Evolutionary conservation across 2,888 invertebrate species (phyloP).

Genomic region (Pardosa pseudoannulata): DNA sequence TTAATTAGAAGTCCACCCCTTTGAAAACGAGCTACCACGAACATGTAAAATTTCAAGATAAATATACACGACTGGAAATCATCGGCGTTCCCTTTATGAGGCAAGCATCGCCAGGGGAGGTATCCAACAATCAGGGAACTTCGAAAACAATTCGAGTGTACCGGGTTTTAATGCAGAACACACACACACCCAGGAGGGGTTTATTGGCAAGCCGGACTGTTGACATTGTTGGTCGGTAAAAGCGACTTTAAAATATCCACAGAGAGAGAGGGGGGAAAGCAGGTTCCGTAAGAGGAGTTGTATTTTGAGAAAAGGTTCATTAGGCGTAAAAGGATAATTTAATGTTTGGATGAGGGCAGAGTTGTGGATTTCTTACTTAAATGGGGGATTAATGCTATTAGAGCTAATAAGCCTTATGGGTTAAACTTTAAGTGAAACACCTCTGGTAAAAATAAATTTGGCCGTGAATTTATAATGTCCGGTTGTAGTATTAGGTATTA

Average conservation of each 20-base stretch:
- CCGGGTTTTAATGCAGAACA: slow-evolving; percentile 6
- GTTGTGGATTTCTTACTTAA: too few species aligned
- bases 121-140: slow-evolving; percentile 46
- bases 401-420: too few species aligned
- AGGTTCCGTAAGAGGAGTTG: not conserved
- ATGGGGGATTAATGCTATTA: too few species aligned
- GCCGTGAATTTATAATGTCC: too few species aligned
- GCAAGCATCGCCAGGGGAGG: slow-evolving; percentile 57
- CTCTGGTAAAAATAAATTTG: too few species aligned
- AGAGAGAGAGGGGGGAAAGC: slow-evolving; percentile 18
- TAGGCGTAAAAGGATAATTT: not conserved
- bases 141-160: slow-evolving; percentile 5
- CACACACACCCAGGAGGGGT: not conserved
- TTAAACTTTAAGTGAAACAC: too few species aligned
- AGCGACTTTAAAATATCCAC: slow-evolving; percentile 55
- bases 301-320: not conserved
- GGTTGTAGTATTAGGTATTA: too few species aligned
- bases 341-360: not conserved
- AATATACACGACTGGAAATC: slow-evolving; percentile 47
- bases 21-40: not conserved
- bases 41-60: slow-evolving; percentile 40
- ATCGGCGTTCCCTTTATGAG: slow-evolving; percentile 59
- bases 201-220: slow-evolving; percentile 28
- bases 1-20: too few species aligned
- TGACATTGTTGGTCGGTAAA: slow-evolving; percentile 54